phyloP scores from a whole-genome alignment of 2,113 vertebrate genomes.

The Sturnus vulgaris region DNA sequence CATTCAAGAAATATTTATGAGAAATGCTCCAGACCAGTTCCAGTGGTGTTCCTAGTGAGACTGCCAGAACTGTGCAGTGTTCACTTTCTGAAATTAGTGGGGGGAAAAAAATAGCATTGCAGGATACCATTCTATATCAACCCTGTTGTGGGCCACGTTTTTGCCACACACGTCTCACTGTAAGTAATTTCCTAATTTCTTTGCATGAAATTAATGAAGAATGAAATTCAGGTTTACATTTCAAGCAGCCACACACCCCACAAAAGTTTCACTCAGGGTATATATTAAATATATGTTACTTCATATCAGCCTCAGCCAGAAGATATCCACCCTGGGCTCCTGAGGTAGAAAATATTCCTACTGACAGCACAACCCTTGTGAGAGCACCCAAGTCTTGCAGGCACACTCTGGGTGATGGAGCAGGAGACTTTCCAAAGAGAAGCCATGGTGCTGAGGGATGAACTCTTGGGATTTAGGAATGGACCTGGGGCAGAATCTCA shows the following conservation, averaged over 20 bases:
- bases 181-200: neutral
- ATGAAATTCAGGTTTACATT: neutral
- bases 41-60: neutral
- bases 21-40: neutral
- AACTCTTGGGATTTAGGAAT: neutral
- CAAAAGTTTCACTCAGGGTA: neutral
- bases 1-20: neutral
- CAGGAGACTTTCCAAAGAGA: neutral
- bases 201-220: neutral
- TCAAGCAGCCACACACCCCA: neutral
- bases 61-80: neutral
- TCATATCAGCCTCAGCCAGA: neutral
- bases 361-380: neutral
- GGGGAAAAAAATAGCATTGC: accelerated
- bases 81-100: neutral
- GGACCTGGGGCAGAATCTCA: neutral
- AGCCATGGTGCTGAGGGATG: neutral
- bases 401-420: accelerated
- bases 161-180: neutral
- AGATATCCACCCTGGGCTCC: neutral
- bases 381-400: neutral
- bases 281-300: neutral
- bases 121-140: neutral
- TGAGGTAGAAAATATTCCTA: accelerated
- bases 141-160: neutral